Conservation (phyloP, 2,888 invertebrate genomes). For the Dynastes grantii region DNA sequence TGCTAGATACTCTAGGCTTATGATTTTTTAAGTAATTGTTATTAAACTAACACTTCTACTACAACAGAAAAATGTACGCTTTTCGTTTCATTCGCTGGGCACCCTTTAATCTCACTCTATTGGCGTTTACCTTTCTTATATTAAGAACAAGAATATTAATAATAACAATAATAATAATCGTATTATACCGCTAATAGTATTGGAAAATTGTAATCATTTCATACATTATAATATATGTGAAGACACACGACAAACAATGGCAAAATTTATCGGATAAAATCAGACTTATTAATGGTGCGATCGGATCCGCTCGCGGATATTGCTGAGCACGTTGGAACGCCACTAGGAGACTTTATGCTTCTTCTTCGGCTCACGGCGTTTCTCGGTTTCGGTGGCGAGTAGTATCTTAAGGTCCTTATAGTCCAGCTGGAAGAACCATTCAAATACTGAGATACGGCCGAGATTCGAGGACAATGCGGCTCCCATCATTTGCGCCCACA, state of each 20-base stretch:
- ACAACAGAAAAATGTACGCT: neutral
- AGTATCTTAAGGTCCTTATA: conserved; percentile 81
- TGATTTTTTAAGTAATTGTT: neutral
- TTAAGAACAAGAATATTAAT: conserved; percentile 48
- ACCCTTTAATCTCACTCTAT: conserved; percentile 35
- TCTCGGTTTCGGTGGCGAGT: conserved; percentile 73
- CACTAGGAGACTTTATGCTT: conserved; percentile 81
- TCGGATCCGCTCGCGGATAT: conserved; percentile 60
- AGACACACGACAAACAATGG: conserved; percentile 33
- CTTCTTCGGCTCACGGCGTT: conserved; percentile 76
- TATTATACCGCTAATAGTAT: conserved; percentile 36
- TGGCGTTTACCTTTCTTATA: conserved; percentile 38
- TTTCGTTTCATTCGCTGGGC: conserved; percentile 21
- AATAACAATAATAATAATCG: conserved; percentile 42
- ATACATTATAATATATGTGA: neutral
- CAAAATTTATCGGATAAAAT: conserved; percentile 40
- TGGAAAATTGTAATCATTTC: conserved; percentile 28
- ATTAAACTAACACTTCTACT: neutral
- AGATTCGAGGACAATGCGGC: conserved; percentile 65
- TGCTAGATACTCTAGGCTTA: neutral
- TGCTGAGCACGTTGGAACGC: conserved; percentile 60
- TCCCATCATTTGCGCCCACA: conserved; percentile 67
- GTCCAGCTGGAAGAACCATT: conserved; percentile 75
- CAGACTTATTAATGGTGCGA: conserved; percentile 54
- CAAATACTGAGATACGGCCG: conserved; percentile 66